Evolutionary conservation across 2,888 invertebrate genomes (phyloP).

Genomic region (Coremacera marginata): DNA sequence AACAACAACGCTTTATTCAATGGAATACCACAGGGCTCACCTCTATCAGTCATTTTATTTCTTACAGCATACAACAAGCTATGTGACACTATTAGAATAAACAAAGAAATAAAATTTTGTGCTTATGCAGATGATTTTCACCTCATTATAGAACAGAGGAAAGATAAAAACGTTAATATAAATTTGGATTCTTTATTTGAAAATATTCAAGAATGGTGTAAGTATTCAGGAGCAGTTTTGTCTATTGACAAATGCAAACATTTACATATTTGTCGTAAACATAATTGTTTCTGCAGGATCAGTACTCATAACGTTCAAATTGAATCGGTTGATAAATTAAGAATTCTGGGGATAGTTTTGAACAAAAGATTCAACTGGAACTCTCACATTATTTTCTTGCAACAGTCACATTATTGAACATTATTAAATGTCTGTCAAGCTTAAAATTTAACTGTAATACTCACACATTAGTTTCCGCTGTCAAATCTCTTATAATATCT

Average conservation of each 20-base stretch:
- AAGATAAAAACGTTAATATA: not conserved
- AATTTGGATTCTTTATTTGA: not conserved
- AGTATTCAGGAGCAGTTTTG: constrained; percentile 4
- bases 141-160: not conserved
- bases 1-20: not conserved
- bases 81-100: not conserved
- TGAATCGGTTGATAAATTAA: not conserved
- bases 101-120: not conserved
- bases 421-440: too few relatives aligned
- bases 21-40: not conserved
- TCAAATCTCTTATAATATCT: too few relatives aligned
- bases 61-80: too few relatives aligned
- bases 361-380: too few relatives aligned
- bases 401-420: too few relatives aligned
- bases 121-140: not conserved
- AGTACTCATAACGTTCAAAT: not conserved
- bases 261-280: constrained; percentile 19
- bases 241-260: constrained; percentile 7
- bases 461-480: too few relatives aligned
- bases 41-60: not conserved
- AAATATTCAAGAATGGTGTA: not conserved
- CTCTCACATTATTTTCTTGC: too few relatives aligned
- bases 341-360: not conserved
- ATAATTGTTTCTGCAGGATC: not conserved
- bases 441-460: too few relatives aligned